A percentile compares a stretch with the other conserved stretches of the same genome.
Evolutionary conservation across 2,113 vertebrate genomes (phyloP).

Genomic region (Dermatemys mawii): DNA sequence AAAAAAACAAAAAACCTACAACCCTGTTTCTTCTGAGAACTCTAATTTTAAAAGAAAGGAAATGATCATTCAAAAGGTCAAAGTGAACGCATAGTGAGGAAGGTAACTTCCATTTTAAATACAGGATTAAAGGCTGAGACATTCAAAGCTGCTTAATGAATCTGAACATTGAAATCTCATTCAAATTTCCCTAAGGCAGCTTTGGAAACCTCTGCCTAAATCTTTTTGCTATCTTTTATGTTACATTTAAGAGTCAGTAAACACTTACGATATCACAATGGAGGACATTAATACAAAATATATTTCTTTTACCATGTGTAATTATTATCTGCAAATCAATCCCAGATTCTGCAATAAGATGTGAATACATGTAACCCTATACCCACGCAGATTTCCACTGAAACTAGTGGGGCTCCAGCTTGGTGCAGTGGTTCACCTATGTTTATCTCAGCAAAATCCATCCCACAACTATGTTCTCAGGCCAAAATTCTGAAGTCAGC

Average conservation of each 20-base stretch:
- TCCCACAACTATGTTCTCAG: background rate
- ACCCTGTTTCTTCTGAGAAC: background rate
- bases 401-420: background rate
- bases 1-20: background rate
- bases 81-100: background rate
- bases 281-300: background rate
- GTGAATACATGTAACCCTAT: background rate
- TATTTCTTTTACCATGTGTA: background rate
- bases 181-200: background rate
- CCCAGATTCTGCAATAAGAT: background rate
- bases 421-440: background rate
- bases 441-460: background rate
- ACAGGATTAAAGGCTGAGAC: background rate
- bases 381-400: background rate
- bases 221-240: background rate
- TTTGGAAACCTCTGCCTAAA: background rate
- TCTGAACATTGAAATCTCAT: background rate
- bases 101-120: background rate
- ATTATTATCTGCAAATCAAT: background rate
- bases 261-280: background rate
- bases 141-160: background rate
- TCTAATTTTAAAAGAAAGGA: background rate
- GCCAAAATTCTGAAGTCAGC: background rate
- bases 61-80: background rate
- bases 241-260: background rate